Conservation (phyloP, 2,797 vertebrate species). For the Eidolon dupreanum region DNA sequence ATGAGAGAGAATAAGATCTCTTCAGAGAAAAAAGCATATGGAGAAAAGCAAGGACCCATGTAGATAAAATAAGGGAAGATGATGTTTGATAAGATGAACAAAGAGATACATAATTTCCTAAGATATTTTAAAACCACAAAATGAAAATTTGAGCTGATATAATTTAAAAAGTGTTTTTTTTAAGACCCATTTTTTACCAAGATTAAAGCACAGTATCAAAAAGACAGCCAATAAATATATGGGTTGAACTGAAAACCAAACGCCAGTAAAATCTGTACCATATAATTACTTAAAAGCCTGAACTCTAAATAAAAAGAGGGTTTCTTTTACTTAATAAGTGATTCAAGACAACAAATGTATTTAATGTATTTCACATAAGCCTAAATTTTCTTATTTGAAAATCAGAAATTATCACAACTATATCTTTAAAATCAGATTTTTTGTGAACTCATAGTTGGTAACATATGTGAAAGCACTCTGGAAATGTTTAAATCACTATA, state of each 20-base stretch:
- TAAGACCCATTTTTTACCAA: neutral
- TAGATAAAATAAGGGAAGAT: neutral
- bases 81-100: neutral
- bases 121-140: neutral
- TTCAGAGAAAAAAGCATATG: neutral
- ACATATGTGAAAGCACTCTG: neutral
- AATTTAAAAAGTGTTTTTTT: neutral
- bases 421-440: neutral
- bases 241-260: neutral
- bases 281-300: neutral
- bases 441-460: neutral
- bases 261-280: neutral
- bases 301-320: neutral
- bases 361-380: neutral
- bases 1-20: neutral
- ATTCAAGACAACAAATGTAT: neutral
- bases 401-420: neutral
- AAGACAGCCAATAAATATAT: neutral
- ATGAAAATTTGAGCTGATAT: neutral
- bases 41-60: neutral
- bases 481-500: neutral
- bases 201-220: neutral
- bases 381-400: conserved; percentile 17
- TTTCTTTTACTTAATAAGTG: neutral
- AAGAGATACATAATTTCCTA: neutral